Evolutionary conservation across 1,140 invertebrate genomes (phyloP).

Genomic region (Euglossa dilemma): DNA sequence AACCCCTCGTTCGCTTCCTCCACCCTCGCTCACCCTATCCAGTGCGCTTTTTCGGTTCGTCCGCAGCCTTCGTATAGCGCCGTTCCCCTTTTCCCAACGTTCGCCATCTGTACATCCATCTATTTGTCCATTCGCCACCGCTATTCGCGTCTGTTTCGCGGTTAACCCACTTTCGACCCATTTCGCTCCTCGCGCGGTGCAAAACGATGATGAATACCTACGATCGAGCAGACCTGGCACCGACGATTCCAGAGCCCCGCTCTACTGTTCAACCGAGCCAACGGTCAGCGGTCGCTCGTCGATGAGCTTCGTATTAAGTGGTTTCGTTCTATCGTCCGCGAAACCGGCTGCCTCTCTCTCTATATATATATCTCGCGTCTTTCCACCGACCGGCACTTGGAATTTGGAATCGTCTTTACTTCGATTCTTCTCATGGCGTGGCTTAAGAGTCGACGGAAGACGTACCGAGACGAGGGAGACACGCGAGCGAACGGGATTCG

Average conservation of each 20-base stretch:
- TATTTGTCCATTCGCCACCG: slow-evolving; percentile 18
- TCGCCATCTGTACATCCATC: background rate
- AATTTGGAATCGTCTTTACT: background rate
- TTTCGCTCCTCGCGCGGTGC: slow-evolving; percentile 23
- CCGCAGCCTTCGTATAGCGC: background rate
- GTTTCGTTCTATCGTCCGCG: background rate
- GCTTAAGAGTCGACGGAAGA: background rate
- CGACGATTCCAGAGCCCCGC: background rate
- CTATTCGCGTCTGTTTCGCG: slow-evolving; percentile 56
- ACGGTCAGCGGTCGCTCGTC: background rate
- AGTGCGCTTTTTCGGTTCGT: background rate
- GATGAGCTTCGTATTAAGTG: background rate
- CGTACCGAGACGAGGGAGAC: background rate
- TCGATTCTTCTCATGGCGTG: background rate
- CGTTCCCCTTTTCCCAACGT: slow-evolving; percentile 13
- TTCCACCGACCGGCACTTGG: background rate
- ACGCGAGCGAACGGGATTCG: background rate
- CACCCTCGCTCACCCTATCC: no score
- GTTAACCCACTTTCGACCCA: slow-evolving; percentile 62
- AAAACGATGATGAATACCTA: slow-evolving; percentile 40
- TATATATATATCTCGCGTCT: background rate
- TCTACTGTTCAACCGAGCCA: slow-evolving; percentile 16
- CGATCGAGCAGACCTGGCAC: slow-evolving; percentile 17
- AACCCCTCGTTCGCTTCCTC: slow-evolving; percentile 30
- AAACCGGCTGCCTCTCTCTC: no score